A percentile compares a stretch with the other conserved stretches of the same genome.
These are phyloP conservation scores for Synergus umbraculus DNA, from an alignment of 2,888 invertebrate genomes.

Conservation along the genomic window DNA sequence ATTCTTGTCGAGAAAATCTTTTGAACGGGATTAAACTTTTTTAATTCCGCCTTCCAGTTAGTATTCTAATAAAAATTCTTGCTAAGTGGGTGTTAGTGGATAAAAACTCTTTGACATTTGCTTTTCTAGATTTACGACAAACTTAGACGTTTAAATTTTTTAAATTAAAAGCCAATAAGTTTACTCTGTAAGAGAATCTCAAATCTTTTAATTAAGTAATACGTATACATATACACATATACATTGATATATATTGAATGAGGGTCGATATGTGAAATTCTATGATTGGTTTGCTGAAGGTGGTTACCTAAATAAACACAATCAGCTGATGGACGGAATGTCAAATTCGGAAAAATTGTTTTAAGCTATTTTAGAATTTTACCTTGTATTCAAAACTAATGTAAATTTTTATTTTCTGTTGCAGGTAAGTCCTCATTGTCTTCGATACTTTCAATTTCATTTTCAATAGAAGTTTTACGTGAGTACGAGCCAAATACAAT, in stretches of 20 bases:
- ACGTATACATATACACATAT: too few species aligned
- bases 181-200: background rate
- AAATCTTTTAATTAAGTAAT: background rate
- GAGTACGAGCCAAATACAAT: background rate
- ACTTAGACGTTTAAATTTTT: too few species aligned
- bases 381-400: background rate
- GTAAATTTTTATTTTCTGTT: slow-evolving; percentile 20
- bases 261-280: background rate
- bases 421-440: slow-evolving; percentile 4
- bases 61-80: too few species aligned
- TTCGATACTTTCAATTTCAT: background rate
- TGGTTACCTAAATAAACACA: background rate
- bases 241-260: background rate
- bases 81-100: too few species aligned
- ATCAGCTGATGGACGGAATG: background rate
- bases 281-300: background rate
- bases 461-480: background rate
- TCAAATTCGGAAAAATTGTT: background rate
- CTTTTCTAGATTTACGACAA: too few species aligned
- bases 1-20: too few species aligned
- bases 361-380: background rate
- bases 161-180: background rate
- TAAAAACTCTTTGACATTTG: too few species aligned
- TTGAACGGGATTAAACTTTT: too few species aligned
- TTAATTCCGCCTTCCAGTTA: too few species aligned